phyloP scores from a whole-genome alignment of 2,888 invertebrate genomes.

The Chymomyza procnemis region DNA sequence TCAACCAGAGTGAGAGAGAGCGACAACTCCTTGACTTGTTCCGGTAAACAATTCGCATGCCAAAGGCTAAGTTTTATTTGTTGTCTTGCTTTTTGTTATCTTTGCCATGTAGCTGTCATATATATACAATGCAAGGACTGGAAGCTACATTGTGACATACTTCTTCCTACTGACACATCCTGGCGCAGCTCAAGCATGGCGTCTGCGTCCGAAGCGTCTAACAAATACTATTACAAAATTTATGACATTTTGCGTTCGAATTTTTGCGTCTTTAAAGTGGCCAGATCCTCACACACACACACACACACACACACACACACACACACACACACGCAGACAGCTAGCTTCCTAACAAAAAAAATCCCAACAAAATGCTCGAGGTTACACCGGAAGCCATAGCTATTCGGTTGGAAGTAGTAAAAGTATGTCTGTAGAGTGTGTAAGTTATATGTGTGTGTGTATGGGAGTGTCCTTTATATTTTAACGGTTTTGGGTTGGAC shows the following conservation, averaged over 20 bases:
- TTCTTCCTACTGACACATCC: not conserved
- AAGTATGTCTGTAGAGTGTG: conserved; percentile 31
- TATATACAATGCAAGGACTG: not conserved
- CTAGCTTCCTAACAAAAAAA: conserved; percentile 41
- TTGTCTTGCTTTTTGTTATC: conserved; percentile 23
- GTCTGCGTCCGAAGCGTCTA: conserved; percentile 58
- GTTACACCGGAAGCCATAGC: conserved; percentile 49
- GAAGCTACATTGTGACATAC: not conserved
- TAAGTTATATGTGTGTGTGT: not conserved
- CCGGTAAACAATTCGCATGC: conserved; percentile 58
- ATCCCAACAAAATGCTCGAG: conserved; percentile 67
- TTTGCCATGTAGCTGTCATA: not conserved
- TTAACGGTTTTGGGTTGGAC: conserved; percentile 65
- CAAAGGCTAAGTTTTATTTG: conserved; percentile 60
- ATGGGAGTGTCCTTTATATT: conserved; percentile 31
- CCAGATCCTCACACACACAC: conserved; percentile 18
- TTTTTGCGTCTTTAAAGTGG: conserved; percentile 33
- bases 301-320: too few species aligned
- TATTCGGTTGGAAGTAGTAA: conserved; percentile 60
- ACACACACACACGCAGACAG: too few species aligned
- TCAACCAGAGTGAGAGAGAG: too few species aligned
- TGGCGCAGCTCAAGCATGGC: conserved; percentile 30
- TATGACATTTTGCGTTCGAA: conserved; percentile 47
- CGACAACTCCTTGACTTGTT: not conserved
- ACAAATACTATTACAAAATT: conserved; percentile 48